These are phyloP conservation scores for Hipparchia sbordonii DNA, from an alignment of 2,888 invertebrate species.

Conservation along the genomic window DNA sequence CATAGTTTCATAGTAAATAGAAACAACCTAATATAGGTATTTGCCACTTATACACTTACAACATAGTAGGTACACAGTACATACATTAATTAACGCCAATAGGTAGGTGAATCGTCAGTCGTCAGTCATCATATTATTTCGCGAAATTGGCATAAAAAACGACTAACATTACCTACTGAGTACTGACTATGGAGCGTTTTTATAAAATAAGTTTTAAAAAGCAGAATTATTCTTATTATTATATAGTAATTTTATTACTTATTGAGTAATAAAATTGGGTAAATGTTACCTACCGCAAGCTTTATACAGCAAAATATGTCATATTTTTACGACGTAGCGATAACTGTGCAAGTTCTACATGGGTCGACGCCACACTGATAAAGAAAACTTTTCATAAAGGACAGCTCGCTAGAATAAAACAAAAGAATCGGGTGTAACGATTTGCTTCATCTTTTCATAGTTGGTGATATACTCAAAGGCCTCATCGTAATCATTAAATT, in stretches of 20 bases:
- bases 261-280: no score
- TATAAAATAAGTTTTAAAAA: background rate
- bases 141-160: background rate
- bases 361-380: conserved; percentile 17
- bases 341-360: conserved; percentile 6
- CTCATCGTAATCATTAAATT: conserved; percentile 10
- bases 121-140: background rate
- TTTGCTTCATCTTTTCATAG: conserved; percentile 12
- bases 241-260: no score
- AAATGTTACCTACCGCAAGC: no score
- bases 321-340: conserved; percentile 2
- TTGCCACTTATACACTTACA: no score
- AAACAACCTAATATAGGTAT: no score
- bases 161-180: background rate
- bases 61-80: no score
- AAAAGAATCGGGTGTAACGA: conserved; percentile 24
- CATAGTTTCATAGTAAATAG: background rate
- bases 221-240: no score
- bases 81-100: background rate
- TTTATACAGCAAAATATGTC: background rate
- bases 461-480: background rate
- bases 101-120: background rate
- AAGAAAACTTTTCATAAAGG: conserved; percentile 35
- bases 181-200: background rate
- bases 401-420: conserved; percentile 29